Percentiles rank a stretch among this genome's conserved stretches.
Evolutionary conservation across 92 coral and sea anemone genomes (phyloP).

Genomic region (Chrysogorgia sp.): DNA sequence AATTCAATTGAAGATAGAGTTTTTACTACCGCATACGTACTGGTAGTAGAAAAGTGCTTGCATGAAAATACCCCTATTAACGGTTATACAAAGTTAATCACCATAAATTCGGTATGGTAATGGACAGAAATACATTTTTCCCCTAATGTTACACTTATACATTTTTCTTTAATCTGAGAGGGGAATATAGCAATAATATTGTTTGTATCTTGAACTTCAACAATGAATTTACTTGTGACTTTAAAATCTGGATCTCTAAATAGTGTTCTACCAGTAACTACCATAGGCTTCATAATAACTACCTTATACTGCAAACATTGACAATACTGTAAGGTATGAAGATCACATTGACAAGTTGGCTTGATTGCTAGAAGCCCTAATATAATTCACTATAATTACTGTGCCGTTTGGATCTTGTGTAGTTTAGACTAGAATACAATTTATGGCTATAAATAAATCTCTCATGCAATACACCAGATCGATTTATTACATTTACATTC

Average conservation of each 20-base stretch:
- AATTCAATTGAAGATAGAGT: too few species aligned
- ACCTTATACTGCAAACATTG: neutral
- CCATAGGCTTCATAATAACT: conserved; percentile 12
- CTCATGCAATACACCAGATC: neutral
- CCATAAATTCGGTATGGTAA: neutral
- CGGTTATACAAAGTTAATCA: neutral
- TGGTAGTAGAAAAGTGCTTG: neutral
- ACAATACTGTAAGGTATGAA: neutral
- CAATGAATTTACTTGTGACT: neutral
- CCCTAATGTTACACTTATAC: neutral
- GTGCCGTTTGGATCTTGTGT: neutral
- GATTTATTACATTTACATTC: neutral
- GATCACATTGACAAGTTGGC: neutral
- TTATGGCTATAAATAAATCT: neutral
- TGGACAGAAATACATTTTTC: neutral
- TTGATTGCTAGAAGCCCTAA: neutral
- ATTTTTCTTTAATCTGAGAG: neutral
- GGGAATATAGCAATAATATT: conserved; percentile 2
- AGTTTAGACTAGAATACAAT: neutral
- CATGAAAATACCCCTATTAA: neutral
- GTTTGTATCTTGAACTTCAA: neutral
- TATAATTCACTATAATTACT: neutral
- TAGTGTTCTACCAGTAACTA: neutral
- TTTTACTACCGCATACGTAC: neutral
- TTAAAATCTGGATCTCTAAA: conserved; percentile 31